These are phyloP conservation scores for Dolichoris vasculosae DNA, from an alignment of 1,140 invertebrate genomes.

Conservation along the genomic window DNA sequence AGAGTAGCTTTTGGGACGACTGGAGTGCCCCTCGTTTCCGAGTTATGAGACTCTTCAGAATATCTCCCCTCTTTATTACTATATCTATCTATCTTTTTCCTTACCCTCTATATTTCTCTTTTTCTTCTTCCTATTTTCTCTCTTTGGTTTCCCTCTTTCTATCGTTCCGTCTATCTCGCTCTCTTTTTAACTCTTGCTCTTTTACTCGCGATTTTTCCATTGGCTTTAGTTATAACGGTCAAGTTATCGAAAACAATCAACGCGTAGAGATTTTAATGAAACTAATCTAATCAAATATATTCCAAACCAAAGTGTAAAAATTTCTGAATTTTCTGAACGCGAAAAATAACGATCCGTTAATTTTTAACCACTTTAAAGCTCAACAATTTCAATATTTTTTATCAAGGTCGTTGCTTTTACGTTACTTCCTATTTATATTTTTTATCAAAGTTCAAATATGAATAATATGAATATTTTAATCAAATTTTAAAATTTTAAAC, in stretches of 20 bases:
- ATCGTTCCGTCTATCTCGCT: background rate
- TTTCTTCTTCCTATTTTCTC: no score
- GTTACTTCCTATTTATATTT: background rate
- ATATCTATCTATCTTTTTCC: background rate
- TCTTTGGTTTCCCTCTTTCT: background rate
- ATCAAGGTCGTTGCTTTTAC: background rate
- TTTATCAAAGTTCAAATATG: background rate
- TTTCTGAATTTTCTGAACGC: background rate
- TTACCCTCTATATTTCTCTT: background rate
- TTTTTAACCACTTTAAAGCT: background rate
- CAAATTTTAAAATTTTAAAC: background rate
- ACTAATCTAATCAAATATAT: constrained; percentile 1
- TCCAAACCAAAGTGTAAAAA: background rate
- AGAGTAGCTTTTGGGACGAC: constrained; percentile 45
- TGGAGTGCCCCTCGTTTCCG: constrained; percentile 57
- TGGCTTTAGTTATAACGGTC: background rate
- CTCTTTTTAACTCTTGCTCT: background rate
- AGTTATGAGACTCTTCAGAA: constrained; percentile 56
- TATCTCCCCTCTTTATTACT: background rate
- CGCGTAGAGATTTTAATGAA: constrained; percentile 23
- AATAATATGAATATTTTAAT: background rate
- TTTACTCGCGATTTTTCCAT: background rate
- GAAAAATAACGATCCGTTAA: constrained; percentile 3
- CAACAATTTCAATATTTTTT: background rate
- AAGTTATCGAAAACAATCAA: background rate